These are phyloP conservation scores for Alcedo quadribrachys DNA, from an alignment of 2,797 vertebrate genomes.

Conservation along the genomic window DNA sequence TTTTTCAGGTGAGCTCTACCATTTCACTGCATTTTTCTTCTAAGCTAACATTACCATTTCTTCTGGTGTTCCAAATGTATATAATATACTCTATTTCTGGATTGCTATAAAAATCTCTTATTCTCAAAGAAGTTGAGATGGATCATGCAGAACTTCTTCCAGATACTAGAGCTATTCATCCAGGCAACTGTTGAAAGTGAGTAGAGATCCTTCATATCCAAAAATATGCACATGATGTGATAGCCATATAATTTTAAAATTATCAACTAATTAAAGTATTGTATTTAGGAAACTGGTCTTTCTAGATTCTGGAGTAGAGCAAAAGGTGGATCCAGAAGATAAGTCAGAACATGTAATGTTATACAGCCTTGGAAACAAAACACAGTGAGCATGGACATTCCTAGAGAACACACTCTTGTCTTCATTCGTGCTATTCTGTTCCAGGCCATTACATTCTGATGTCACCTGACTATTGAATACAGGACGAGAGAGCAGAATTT, in stretches of 20 bases:
- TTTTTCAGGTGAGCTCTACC: not conserved
- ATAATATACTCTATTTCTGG: not conserved
- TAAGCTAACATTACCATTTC: not conserved
- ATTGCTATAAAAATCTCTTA: not conserved
- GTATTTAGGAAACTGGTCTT: not conserved
- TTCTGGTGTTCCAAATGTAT: not conserved
- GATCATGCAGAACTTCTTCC: not conserved
- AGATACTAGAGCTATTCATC: not conserved
- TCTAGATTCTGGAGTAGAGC: not conserved
- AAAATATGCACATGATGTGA: fast-evolving
- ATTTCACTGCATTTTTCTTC: not conserved
- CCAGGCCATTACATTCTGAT: not conserved
- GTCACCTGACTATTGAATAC: not conserved
- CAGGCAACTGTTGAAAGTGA: not conserved
- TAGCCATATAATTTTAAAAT: not conserved
- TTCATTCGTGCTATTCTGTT: constrained; percentile 18
- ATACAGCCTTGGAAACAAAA: not conserved
- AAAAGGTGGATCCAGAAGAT: not conserved
- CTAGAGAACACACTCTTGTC: not conserved
- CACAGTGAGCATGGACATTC: not conserved
- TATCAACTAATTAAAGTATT: not conserved
- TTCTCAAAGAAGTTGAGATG: not conserved
- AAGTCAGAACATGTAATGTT: not conserved
- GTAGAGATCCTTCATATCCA: not conserved
- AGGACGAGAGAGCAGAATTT: not conserved